Conservation (phyloP, 2,113 vertebrate species). For the Romanogobio albipinnatus region DNA sequence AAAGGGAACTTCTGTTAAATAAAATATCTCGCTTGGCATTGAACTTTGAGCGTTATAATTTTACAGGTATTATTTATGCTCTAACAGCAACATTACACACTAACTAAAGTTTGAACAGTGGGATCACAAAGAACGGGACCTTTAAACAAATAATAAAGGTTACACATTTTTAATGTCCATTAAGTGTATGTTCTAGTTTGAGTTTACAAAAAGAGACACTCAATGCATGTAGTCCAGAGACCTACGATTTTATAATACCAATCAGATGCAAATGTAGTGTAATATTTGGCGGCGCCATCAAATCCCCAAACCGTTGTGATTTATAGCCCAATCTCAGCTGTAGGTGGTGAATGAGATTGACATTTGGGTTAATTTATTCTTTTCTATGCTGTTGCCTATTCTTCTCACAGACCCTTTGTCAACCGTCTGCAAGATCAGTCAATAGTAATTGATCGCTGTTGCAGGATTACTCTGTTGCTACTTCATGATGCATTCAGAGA, state of each 20-base stretch:
- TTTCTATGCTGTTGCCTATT: slow-evolving; percentile 20
- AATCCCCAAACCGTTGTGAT: slow-evolving; percentile 54
- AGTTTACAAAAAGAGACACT: not conserved
- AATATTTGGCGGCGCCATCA: slow-evolving; percentile 30
- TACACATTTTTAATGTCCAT: not conserved
- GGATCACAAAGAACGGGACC: too few species aligned
- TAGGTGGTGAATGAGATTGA: slow-evolving; percentile 50
- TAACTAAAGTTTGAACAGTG: too few species aligned
- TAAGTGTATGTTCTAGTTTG: not conserved
- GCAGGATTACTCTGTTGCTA: slow-evolving; percentile 66
- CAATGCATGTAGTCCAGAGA: not conserved
- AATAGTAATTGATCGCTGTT: slow-evolving; percentile 65
- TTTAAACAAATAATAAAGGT: not conserved
- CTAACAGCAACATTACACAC: too few species aligned
- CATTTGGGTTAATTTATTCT: slow-evolving; percentile 48
- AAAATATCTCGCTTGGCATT: too few species aligned
- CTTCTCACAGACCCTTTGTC: slow-evolving; percentile 56
- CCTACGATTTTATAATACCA: not conserved
- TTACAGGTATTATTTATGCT: too few species aligned
- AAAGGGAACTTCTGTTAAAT: too few species aligned
- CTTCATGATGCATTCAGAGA: slow-evolving; percentile 57
- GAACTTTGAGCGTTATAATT: too few species aligned
- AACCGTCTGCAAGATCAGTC: slow-evolving; percentile 62
- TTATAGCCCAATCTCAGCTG: slow-evolving; percentile 53
- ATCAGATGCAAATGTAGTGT: slow-evolving; percentile 20